Base-by-base conservation (phyloP, 2,797 vertebrate genomes). In the Denticeps clupeoides region DNA sequence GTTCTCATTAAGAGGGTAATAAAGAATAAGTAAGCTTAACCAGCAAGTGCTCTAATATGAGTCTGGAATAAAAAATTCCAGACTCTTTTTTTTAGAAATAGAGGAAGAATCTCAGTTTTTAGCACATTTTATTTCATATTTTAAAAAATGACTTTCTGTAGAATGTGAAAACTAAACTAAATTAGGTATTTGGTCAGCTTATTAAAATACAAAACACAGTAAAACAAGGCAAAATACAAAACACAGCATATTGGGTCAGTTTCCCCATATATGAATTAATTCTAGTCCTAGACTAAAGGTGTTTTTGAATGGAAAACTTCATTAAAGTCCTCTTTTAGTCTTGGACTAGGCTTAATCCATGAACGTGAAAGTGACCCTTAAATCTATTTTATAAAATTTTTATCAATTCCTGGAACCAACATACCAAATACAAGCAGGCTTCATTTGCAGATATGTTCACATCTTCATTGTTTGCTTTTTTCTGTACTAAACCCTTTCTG, bases 151-250 rank as follows among this genome's bases (percentile, higher is more conserved):
- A 53, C 49, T 13, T 11, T 27, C 15, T 31, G 31, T 41, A 51
- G 48, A 31, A 45, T 38, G 26, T 12, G 15, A 27, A 52, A 42
- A 37, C 40, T 28, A 41, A 58, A 59, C n/a, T 55, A 60, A 55
- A 40, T 49, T 46, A 51, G 47, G 46, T 29, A 43, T 53, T 56
- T 59, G 55, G 55, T 57, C 23, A 53, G 55, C 45, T 24, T 47
- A 47, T n/a, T 45, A 51, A 55, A 60, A 57, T 64, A 60, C 62
- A 64, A 64, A 63, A 63, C 53, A 59, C 59, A 54, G 53, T 47
- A 51, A n/a, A n/a, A n/a, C n/a, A n/a, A n/a, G n/a, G 47, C 45
- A 51, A 55, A 60, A 57, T 64, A 60, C 62, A 64, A 64, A 63
- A 63, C 53, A 59, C 59, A 54, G 53, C 47, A 51, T n/a, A n/a